Conservation (phyloP, 2,797 vertebrate genomes). For the Neostethus bicornis region DNA sequence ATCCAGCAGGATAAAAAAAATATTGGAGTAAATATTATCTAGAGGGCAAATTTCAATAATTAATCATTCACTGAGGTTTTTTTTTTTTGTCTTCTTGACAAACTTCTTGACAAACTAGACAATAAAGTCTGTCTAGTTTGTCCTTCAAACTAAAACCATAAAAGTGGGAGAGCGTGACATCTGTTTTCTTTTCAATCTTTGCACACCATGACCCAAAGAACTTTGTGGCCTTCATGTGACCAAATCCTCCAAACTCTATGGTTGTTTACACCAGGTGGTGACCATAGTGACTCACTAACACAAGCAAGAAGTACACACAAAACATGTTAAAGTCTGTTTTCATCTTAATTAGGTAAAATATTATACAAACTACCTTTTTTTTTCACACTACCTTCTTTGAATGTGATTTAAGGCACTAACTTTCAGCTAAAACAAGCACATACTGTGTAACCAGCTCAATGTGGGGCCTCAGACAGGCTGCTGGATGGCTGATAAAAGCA, state of each 20-base stretch:
- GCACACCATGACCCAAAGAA: neutral
- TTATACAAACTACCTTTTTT: too few species aligned
- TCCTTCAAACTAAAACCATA: neutral
- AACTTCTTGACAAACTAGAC: too few species aligned
- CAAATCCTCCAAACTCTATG: neutral
- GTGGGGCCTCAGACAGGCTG: neutral
- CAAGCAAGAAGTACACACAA: neutral
- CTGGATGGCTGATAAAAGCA: constrained; percentile 1
- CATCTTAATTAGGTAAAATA: neutral
- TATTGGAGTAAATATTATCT: too few species aligned
- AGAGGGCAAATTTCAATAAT: too few species aligned
- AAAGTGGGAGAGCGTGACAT: constrained; percentile 37
- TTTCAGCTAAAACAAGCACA: neutral
- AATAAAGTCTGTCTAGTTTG: too few species aligned
- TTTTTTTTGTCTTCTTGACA: too few species aligned
- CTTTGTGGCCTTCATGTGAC: too few species aligned
- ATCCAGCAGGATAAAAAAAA: too few species aligned
- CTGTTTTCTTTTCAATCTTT: neutral
- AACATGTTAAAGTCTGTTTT: neutral
- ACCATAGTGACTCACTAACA: neutral
- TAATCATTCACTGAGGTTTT: too few species aligned
- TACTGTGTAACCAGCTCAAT: neutral
- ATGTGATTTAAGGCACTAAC: neutral
- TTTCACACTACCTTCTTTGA: too few species aligned
- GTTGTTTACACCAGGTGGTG: neutral